Conservation (phyloP, 2,113 vertebrate genomes). For the Acrocephalus kingi region DNA sequence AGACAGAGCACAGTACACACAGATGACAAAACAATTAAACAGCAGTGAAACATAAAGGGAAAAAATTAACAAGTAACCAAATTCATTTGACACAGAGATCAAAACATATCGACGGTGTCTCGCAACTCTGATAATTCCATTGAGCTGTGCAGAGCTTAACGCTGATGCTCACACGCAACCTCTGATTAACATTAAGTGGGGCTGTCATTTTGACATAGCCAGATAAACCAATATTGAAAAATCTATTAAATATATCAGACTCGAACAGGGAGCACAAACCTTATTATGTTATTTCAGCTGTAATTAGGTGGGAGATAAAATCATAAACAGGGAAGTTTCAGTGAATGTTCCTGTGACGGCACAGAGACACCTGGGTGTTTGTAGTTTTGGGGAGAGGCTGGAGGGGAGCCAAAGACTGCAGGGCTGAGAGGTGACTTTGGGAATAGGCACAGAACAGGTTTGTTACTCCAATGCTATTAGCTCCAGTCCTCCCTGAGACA, state of each 20-base stretch:
- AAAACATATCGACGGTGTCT: slow-evolving; percentile 75
- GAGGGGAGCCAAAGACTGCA: slow-evolving; percentile 16
- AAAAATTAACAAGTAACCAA: slow-evolving; percentile 61
- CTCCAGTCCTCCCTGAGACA: slow-evolving; percentile 44
- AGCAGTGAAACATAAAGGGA: slow-evolving; percentile 52
- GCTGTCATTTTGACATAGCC: slow-evolving; percentile 73
- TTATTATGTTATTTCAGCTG: slow-evolving; percentile 70
- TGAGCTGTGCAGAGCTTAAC: slow-evolving; percentile 58
- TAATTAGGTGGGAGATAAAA: slow-evolving; percentile 73
- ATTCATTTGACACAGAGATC: slow-evolving; percentile 71
- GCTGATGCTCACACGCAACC: slow-evolving; percentile 55
- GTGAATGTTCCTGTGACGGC: background rate
- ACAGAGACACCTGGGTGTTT: background rate
- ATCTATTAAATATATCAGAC: slow-evolving; percentile 75
- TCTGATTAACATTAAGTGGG: slow-evolving; percentile 76
- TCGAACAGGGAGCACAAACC: slow-evolving; percentile 63
- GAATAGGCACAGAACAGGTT: background rate
- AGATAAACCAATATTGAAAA: slow-evolving; percentile 76
- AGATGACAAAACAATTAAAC: slow-evolving; percentile 63
- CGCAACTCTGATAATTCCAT: slow-evolving; percentile 63
- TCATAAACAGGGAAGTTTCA: slow-evolving; percentile 42
- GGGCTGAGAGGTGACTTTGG: slow-evolving; percentile 21
- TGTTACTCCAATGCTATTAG: slow-evolving; percentile 18
- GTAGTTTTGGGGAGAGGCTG: background rate
- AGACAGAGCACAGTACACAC: background rate